phyloP scores from a whole-genome alignment of 2,888 invertebrate genomes.

The Synanthedon myopaeformis region DNA sequence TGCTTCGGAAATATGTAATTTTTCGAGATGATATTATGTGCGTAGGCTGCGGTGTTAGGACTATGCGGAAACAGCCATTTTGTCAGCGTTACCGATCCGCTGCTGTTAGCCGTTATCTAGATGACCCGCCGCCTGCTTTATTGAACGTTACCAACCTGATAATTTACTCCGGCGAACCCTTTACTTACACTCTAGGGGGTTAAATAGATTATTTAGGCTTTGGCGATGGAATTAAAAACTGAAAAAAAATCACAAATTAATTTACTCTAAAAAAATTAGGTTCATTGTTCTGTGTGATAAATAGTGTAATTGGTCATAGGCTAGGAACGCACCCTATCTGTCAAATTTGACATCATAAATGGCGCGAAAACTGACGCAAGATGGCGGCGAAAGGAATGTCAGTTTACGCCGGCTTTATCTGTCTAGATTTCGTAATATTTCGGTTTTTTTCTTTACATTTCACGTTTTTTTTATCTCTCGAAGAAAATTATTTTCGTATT shows the following conservation, averaged over 20 bases:
- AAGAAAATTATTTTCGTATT: background rate
- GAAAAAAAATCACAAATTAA: background rate
- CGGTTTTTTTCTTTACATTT: background rate
- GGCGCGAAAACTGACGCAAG: background rate
- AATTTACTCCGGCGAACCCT: too few relatives aligned
- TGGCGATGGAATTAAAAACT: background rate
- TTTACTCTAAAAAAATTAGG: background rate
- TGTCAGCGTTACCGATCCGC: too few relatives aligned
- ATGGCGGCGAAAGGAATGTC: background rate
- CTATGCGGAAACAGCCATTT: too few relatives aligned
- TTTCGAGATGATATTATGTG: too few relatives aligned
- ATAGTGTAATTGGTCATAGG: slow-evolving; percentile 2
- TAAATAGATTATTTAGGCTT: too few relatives aligned
- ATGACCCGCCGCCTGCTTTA: too few relatives aligned
- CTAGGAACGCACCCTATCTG: slow-evolving; percentile 3
- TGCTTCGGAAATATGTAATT: too few relatives aligned
- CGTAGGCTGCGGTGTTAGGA: too few relatives aligned
- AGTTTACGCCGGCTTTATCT: background rate
- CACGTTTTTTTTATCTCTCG: background rate
- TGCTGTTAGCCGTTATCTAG: too few relatives aligned
- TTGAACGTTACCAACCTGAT: too few relatives aligned
- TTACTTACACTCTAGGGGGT: too few relatives aligned
- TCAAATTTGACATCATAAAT: background rate
- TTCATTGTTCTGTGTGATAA: background rate
- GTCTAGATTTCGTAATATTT: background rate